Evolutionary conservation across 2,797 vertebrate genomes (phyloP).

Genomic region (Champsocephalus gunnari): DNA sequence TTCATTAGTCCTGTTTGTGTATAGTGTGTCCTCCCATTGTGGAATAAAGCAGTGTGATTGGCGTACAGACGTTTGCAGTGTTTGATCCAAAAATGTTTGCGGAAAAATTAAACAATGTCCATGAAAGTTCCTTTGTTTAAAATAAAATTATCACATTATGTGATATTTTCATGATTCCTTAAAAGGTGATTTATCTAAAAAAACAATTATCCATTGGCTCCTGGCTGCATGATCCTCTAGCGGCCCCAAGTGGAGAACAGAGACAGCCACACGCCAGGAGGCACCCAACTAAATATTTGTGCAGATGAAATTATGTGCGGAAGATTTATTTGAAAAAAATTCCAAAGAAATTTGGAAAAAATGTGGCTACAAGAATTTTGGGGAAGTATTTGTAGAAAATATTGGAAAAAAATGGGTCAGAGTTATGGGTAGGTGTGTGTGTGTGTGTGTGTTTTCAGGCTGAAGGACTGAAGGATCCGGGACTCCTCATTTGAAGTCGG

Average conservation of each 20-base stretch:
- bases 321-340: not conserved
- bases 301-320: not conserved
- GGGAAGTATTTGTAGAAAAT: slow-evolving; percentile 37
- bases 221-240: slow-evolving; percentile 30
- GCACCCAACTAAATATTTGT: not conserved
- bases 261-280: slow-evolving; percentile 8
- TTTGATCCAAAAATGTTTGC: slow-evolving; percentile 10
- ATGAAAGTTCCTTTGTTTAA: slow-evolving; percentile 18
- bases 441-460: slow-evolving; percentile 23
- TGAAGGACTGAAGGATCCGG: not conserved
- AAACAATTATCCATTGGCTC: slow-evolving; percentile 8
- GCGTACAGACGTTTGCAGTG: not conserved
- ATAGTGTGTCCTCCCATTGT: slow-evolving; percentile 3
- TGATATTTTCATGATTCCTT: slow-evolving; percentile 4
- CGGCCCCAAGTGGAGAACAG: slow-evolving; percentile 52
- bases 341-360: slow-evolving; percentile 2
- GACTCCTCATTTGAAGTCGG: slow-evolving; percentile 90
- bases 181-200: slow-evolving; percentile 3
- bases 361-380: not conserved
- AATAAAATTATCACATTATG: not conserved
- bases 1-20: slow-evolving; percentile 8
- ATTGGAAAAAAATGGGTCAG: not conserved
- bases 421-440: not conserved
- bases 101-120: slow-evolving; percentile 18
- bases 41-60: slow-evolving; percentile 7